Evolutionary conservation across 2,113 vertebrate species (phyloP), one percentile per base, ranked within the genome.

Genomic region (Brachyhypopomus occidentalis): DNA sequence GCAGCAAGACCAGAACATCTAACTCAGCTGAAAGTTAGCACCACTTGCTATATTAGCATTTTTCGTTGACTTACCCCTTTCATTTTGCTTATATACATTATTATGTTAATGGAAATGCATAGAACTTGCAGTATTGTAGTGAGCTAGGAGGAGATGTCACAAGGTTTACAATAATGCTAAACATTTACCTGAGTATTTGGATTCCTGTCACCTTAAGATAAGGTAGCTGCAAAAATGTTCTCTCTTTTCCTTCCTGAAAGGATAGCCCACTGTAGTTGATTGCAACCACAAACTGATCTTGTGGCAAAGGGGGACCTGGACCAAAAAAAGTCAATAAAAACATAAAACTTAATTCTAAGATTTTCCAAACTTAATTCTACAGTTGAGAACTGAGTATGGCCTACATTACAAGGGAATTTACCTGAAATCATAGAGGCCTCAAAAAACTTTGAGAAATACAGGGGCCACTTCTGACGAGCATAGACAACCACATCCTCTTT

Each of bases 401-500:
- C 0, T 52, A 52, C 1, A 52, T 34, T 3, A 72, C 19, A 23
- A 48, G 17, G 19, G 14, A 52, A 5, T 90, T 93, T 91, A 99
- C 97, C 97, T 83, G 96, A 95, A 85, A 92, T 89, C 55, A 93
- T 91, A 48, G 87, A 93, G 77, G 95, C 94, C 89, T 98, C 94
- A 87, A 93, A 98, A 84, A 98, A 96, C 76, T 90, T 93, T 20
- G 97, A 98, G 91, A 99, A 99, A 59, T 95, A 89, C 60, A 98
- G 84, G 0, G 95, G 93, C 97, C 96, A 99, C 82, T 93, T 93
- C 36, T 94, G 56, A 4, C 88, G 90, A 74, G 95, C 94, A 0
- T 89, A 86, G 66, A 94, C 90, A 4, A 98, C 95, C 56, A 97
- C 87, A 12, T 96, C 91, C 36, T 90, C 94, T 87, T 93, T 95